A percentile compares a stretch with the other conserved stretches of the same genome.
Evolutionary conservation across 2,113 vertebrate genomes (phyloP).

Genomic region (Hypocryptadius cinnamomeus): DNA sequence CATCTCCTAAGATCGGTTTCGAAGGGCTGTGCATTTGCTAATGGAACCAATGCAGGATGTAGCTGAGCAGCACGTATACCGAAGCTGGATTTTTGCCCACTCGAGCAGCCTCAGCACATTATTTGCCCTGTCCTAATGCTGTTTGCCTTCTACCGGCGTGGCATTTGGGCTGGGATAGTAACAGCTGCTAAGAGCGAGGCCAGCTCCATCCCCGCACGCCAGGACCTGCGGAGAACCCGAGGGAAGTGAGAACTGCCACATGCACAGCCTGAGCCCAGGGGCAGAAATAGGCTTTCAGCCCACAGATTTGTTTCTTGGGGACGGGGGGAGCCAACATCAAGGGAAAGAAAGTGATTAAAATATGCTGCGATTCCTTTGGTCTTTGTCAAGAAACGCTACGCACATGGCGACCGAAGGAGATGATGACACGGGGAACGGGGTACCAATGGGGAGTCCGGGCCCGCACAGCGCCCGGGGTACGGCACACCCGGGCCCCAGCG

Average conservation of each 20-base stretch:
- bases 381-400: neutral
- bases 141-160: neutral
- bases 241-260: neutral
- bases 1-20: neutral
- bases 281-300: neutral
- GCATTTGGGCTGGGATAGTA: neutral
- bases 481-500: fast-evolving
- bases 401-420: neutral
- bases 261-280: fast-evolving
- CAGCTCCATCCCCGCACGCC: fast-evolving
- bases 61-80: neutral
- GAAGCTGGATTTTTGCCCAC: neutral
- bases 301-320: neutral
- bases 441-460: fast-evolving
- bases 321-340: neutral
- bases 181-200: neutral
- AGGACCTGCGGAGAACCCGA: neutral
- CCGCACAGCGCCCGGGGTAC: neutral
- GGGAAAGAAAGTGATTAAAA: neutral
- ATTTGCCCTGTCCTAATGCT: neutral
- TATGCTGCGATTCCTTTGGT: neutral
- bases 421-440: fast-evolving
- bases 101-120: neutral
- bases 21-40: neutral
- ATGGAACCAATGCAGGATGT: neutral